These are phyloP conservation scores for Elephantulus edwardii DNA, from an alignment of 2,113 vertebrate genomes.

Conservation along the genomic window DNA sequence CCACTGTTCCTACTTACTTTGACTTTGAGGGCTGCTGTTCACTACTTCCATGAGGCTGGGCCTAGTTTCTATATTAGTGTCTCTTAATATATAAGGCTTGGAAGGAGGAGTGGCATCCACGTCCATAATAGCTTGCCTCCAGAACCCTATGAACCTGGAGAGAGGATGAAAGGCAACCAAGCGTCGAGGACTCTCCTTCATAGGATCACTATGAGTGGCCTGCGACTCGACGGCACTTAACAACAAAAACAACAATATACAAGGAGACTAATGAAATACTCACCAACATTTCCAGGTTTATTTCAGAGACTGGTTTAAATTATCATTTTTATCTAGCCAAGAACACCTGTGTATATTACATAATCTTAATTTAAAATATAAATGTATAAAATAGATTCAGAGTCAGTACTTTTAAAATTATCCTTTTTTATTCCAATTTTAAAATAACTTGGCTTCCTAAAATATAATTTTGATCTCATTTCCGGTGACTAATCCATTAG, in stretches of 20 bases:
- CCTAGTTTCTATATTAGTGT: no score
- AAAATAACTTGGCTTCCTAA: neutral
- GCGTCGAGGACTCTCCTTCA: no score
- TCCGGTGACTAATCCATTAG: slow-evolving; percentile 48
- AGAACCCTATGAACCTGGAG: no score
- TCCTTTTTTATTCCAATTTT: slow-evolving; percentile 1
- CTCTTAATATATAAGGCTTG: no score
- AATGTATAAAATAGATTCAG: slow-evolving; percentile 7
- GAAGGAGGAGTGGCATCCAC: no score
- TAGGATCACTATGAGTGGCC: no score
- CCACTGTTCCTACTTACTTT: neutral
- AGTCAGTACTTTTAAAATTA: neutral
- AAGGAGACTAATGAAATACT: no score
- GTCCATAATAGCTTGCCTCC: no score
- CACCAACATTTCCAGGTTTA: neutral
- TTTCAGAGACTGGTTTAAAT: slow-evolving; percentile 36
- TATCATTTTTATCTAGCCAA: neutral
- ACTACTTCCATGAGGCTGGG: no score
- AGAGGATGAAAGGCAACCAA: no score
- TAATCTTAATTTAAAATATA: slow-evolving; percentile 23
- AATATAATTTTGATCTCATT: slow-evolving; percentile 39
- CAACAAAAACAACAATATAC: no score
- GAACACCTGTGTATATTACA: neutral
- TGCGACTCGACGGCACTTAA: no score
- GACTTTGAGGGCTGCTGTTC: neutral